Conservation (phyloP, 2,888 invertebrate species). For the Tineola bisselliella region DNA sequence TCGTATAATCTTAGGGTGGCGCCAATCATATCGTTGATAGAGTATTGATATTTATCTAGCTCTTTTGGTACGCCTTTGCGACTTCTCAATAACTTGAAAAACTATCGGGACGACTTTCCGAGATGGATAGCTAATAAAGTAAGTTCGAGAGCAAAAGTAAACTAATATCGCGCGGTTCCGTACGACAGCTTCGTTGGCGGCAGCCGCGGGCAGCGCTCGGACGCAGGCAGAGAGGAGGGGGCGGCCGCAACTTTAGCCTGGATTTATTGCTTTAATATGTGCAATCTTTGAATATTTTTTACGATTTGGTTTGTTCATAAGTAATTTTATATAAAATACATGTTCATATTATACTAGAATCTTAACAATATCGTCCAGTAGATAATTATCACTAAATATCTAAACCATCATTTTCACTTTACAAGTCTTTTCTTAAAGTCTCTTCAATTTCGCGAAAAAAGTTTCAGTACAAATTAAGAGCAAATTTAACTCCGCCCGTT, state of each 20-base stretch:
- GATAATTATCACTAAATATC: neutral
- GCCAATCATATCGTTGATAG: conserved; percentile 5
- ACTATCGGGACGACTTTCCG: conserved; percentile 52
- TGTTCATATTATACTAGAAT: too few relatives aligned
- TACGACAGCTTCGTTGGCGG: conserved; percentile 26
- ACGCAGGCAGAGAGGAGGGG: conserved; percentile 21
- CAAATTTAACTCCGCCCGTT: conserved; percentile 64
- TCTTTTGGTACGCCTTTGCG: conserved; percentile 31
- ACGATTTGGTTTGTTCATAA: neutral
- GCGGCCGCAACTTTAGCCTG: conserved; percentile 35
- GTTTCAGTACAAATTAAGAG: conserved; percentile 65
- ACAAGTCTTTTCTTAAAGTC: conserved; percentile 55
- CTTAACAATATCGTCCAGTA: too few relatives aligned
- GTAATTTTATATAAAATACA: too few relatives aligned
- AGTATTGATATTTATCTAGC: conserved; percentile 16
- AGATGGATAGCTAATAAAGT: conserved; percentile 63
- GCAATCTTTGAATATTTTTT: conserved; percentile 17
- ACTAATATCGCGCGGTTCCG: conserved; percentile 64
- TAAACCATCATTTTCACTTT: conserved; percentile 51
- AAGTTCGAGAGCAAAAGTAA: conserved; percentile 67
- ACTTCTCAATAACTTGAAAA: conserved; percentile 57
- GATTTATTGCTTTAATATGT: conserved; percentile 63
- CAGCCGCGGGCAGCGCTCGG: conserved; percentile 27
- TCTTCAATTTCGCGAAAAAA: conserved; percentile 59
- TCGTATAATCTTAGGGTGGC: neutral